phyloP scores from a whole-genome alignment of 2,797 vertebrate genomes.

The Peromyscus nudipes region DNA sequence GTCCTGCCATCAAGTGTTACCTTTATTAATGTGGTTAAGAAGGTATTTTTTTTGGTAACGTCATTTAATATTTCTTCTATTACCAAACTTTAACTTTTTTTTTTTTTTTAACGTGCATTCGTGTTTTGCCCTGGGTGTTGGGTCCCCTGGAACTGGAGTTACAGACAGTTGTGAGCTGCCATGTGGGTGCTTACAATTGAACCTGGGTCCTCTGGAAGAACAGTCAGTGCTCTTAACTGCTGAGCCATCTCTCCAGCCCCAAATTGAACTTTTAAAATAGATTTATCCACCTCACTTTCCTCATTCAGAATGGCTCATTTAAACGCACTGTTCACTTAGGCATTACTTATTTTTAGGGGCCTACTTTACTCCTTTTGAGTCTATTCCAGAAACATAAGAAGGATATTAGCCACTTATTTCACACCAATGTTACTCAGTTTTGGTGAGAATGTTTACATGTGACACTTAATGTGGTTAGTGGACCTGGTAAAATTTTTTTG shows the following conservation, averaged over 20 bases:
- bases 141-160: neutral
- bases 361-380: slow-evolving; percentile 6
- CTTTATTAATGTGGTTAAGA: neutral
- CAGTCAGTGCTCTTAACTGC: neutral
- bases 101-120: neutral
- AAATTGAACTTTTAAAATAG: slow-evolving; percentile 39
- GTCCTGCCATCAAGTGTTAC: neutral
- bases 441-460: neutral
- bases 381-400: slow-evolving; percentile 19
- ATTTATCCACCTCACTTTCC: neutral
- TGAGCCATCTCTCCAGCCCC: neutral
- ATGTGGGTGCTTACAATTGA: neutral
- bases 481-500: neutral
- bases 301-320: neutral
- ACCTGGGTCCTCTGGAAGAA: neutral
- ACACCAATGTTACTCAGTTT: neutral
- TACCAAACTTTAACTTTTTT: neutral
- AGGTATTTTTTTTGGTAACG: neutral
- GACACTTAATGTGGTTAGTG: slow-evolving; percentile 15
- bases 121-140: neutral
- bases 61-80: slow-evolving; percentile 10
- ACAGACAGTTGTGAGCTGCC: neutral
- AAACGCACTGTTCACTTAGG: neutral
- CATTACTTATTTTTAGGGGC: neutral
- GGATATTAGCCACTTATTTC: neutral